Conservation (phyloP, 2,888 invertebrate genomes). For the Tetheella fluctuosa region DNA sequence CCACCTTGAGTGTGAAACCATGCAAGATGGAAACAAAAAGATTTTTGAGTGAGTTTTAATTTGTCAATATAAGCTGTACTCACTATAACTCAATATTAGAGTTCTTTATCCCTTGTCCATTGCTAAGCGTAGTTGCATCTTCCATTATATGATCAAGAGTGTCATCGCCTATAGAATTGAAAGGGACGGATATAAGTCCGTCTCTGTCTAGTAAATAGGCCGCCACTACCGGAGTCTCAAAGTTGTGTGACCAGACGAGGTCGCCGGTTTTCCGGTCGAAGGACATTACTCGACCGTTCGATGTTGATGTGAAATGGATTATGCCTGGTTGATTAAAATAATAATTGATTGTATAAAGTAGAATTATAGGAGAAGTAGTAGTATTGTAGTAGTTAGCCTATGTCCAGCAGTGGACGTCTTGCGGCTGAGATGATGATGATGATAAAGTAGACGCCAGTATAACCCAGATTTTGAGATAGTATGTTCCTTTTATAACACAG, state of each 20-base stretch:
- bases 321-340: slow-evolving; percentile 84
- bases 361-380: too few relatives aligned
- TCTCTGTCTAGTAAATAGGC: slow-evolving; percentile 91
- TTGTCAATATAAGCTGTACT: slow-evolving; percentile 47
- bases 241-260: slow-evolving; percentile 93
- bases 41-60: background rate
- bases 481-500: too few relatives aligned
- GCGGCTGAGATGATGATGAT: too few relatives aligned
- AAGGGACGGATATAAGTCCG: slow-evolving; percentile 92
- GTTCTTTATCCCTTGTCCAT: slow-evolving; percentile 84
- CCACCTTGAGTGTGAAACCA: background rate
- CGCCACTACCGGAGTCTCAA: slow-evolving; percentile 95
- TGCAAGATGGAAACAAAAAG: background rate
- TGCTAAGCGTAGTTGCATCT: slow-evolving; percentile 80
- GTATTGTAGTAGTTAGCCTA: too few relatives aligned
- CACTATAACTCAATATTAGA: slow-evolving; percentile 86
- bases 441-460: too few relatives aligned
- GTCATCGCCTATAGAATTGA: slow-evolving; percentile 94
- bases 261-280: slow-evolving; percentile 92
- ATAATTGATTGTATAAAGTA: background rate
- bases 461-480: too few relatives aligned
- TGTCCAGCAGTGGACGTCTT: too few relatives aligned
- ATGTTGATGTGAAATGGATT: slow-evolving; percentile 95
- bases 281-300: slow-evolving; percentile 93
- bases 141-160: slow-evolving; percentile 89